Percentiles rank a stretch among this genome's conserved stretches.
Evolutionary conservation across 2,113 vertebrate species (phyloP).

Genomic region (Sturnira hondurensis): DNA sequence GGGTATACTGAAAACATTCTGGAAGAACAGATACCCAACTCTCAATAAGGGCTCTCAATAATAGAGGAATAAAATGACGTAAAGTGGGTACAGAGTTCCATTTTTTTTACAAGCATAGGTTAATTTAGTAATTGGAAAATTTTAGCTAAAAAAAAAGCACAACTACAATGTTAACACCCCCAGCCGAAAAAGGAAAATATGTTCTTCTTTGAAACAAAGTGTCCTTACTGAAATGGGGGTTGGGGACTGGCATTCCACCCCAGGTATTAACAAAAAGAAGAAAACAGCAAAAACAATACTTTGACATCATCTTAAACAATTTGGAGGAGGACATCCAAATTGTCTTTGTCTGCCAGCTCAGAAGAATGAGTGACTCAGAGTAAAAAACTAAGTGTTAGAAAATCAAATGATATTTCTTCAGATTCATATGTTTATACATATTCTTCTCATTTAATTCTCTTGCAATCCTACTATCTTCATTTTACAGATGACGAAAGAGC

Average conservation of each 20-base stretch:
- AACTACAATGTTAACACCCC: not conserved
- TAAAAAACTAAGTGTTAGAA: not conserved
- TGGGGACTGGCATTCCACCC: not conserved
- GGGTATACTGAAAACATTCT: not conserved
- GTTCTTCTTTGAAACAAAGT: not conserved
- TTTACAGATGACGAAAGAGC: not conserved
- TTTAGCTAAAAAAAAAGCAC: conserved; percentile 12
- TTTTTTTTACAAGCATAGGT: not conserved
- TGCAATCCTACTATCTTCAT: conserved; percentile 11
- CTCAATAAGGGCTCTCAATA: not conserved
- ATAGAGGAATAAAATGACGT: not conserved
- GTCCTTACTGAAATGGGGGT: not conserved
- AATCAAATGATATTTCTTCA: not conserved
- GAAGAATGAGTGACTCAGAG: not conserved
- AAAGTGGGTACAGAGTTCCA: not conserved
- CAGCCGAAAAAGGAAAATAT: not conserved
- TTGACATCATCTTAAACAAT: not conserved
- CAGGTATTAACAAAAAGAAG: not conserved
- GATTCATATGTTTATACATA: not conserved
- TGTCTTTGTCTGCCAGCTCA: not conserved
- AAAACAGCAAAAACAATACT: not conserved
- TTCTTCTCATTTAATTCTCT: not conserved
- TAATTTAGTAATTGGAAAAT: not conserved
- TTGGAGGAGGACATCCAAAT: not conserved
- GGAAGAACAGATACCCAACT: not conserved